Base-by-base conservation (phyloP, 2,113 vertebrate genomes). In the Ameiurus melas region DNA sequence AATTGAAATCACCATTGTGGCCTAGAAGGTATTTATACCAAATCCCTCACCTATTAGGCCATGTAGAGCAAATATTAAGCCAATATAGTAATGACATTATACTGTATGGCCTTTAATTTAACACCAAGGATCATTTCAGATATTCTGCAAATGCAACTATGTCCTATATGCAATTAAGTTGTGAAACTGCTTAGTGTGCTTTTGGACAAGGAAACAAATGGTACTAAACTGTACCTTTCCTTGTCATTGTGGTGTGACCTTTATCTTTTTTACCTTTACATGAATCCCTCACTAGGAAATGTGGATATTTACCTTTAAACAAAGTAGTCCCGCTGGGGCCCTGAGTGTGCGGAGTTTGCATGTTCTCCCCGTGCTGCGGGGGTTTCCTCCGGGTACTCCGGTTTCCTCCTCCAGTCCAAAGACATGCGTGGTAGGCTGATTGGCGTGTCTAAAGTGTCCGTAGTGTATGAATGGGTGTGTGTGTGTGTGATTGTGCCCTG, bases 11-110 rank as follows among this genome's bases (percentile, higher is more conserved):
- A 81, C n/a, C 27, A 5, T 58, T 58, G 30, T 81, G 30, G 30
- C 30, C 53, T 58, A 13, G 7, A 58, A 57, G 53, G n/a, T 81
- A 81, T 81, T 80, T 80, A 33, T n/a, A 55, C 17, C 51, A 80
- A 33, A 57, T 57, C 78, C n/a, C 78, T 57, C 5, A 30, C 8
- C 16, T 55, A 55, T 80, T 55, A 19, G 12, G 4, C 10, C 77
- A 80, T 55, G 47, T 30, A 80, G 51, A n/a, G 77, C 27, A 80
- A 80, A 55, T 80, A 80, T 80, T 80, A 80, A 80, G 14, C 14
- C 36, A 80, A 80, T 55, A 55, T 53, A 55, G 51, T 33, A 80
- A 33, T 55, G 78, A 80, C 78, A 80, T 80, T 80, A 30, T 57
- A 30, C 5, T 80, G 14, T 55, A 80, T 80, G 27, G 51, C 78